A percentile compares a stretch with the other conserved stretches of the same genome.
phyloP scores from a whole-genome alignment of 2,113 vertebrate species.

The Megalops atlanticus region DNA sequence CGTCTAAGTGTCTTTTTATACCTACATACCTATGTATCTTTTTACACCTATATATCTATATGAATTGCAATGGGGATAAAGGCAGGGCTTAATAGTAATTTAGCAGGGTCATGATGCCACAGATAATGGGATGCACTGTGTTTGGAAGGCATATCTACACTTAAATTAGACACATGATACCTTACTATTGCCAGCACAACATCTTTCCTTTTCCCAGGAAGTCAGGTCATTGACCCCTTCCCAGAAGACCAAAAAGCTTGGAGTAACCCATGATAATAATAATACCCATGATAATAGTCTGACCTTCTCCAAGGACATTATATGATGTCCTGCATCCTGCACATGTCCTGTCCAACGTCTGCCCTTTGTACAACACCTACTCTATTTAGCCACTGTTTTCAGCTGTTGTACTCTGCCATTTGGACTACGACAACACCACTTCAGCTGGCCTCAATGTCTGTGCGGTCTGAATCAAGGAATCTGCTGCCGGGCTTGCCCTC shows the following conservation, averaged over 20 bases:
- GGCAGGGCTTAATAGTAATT: neutral
- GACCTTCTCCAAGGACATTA: neutral
- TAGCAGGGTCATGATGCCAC: too few species aligned
- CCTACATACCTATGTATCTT: too few species aligned
- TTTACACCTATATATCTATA: neutral
- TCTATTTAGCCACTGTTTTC: too few species aligned
- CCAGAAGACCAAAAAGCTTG: neutral
- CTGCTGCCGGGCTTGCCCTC: neutral
- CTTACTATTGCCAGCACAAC: neutral
- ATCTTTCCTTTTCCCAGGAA: neutral
- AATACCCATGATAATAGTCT: too few species aligned
- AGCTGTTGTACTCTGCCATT: neutral
- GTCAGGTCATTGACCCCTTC: neutral
- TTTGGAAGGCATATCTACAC: too few species aligned
- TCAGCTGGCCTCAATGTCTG: neutral
- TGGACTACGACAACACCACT: neutral
- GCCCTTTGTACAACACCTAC: too few species aligned
- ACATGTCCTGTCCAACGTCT: too few species aligned
- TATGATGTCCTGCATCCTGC: neutral
- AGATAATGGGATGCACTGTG: too few species aligned
- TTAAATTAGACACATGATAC: too few species aligned
- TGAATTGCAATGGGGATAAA: neutral
- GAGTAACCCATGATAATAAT: neutral
- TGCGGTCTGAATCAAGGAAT: neutral
- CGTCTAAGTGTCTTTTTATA: too few species aligned